A percentile compares a stretch with the other conserved stretches of the same genome.
phyloP scores from a whole-genome alignment of 2,888 invertebrate genomes.

The Catocala sponsa region DNA sequence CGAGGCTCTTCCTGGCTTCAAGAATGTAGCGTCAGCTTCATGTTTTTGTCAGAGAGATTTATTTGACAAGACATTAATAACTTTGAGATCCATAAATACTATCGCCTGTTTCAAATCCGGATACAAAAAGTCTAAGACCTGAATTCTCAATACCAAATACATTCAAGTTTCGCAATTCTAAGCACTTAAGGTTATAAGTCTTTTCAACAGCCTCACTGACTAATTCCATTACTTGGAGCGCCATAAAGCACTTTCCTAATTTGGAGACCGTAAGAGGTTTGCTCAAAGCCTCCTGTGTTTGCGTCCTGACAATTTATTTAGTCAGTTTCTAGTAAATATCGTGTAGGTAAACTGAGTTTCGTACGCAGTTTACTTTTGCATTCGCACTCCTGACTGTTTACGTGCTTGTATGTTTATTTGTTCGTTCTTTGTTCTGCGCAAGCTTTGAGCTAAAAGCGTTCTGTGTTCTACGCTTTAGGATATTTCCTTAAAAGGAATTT shows the following conservation, averaged over 20 bases:
- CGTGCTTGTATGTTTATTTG: constrained; percentile 52
- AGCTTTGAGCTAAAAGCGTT: constrained; percentile 29
- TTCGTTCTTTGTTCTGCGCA: constrained; percentile 33
- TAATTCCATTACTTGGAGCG: constrained; percentile 32
- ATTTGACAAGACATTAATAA: neutral
- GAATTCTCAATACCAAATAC: constrained; percentile 13
- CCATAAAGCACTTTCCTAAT: constrained; percentile 40
- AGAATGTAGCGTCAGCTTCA: neutral
- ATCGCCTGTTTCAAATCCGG: neutral
- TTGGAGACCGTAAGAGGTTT: constrained; percentile 40
- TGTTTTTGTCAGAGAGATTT: neutral
- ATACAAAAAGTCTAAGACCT: constrained; percentile 7
- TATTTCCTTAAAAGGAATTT: constrained; percentile 12
- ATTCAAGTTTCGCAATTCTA: constrained; percentile 14
- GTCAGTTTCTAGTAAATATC: constrained; percentile 32
- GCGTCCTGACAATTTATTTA: constrained; percentile 38
- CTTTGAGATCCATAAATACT: neutral
- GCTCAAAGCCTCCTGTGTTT: constrained; percentile 27
- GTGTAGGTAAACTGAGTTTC: constrained; percentile 18
- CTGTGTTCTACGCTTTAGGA: constrained; percentile 9
- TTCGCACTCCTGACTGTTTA: constrained; percentile 61
- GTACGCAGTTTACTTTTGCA: constrained; percentile 55
- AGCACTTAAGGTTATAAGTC: constrained; percentile 18
- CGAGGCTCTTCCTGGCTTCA: neutral
- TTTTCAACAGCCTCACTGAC: constrained; percentile 25